Evolutionary conservation across 2,888 invertebrate species (phyloP).

Genomic region (Megaustenia siamemsis): DNA sequence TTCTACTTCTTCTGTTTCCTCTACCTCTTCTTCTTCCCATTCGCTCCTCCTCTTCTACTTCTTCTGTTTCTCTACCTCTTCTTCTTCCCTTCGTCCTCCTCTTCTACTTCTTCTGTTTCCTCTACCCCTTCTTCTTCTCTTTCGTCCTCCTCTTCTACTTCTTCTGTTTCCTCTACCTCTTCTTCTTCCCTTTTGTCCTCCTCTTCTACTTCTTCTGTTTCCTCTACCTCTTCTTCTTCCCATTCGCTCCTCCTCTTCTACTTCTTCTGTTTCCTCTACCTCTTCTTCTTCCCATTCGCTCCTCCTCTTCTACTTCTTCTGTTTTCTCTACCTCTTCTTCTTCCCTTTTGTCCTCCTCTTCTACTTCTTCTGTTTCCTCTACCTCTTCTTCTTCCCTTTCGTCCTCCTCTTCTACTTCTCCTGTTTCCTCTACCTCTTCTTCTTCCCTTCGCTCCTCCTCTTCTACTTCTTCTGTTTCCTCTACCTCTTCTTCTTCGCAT

Average conservation of each 20-base stretch:
- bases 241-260: slow-evolving; percentile 4
- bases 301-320: not conserved
- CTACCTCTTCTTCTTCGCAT: too few species aligned
- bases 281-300: not conserved
- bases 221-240: not conserved
- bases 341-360: not conserved
- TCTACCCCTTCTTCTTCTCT: not conserved
- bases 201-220: not conserved
- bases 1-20: not conserved
- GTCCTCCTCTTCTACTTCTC: too few species aligned
- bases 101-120: not conserved
- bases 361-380: not conserved
- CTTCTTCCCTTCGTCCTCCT: slow-evolving; percentile 7
- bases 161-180: too few species aligned
- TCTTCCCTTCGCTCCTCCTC: too few species aligned
- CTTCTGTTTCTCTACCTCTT: not conserved
- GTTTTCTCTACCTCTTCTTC: not conserved
- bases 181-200: not conserved
- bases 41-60: not conserved
- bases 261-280: not conserved
- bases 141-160: too few species aligned
- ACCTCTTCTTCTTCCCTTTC: too few species aligned
- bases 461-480: too few species aligned
- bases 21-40: not conserved
- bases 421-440: too few species aligned